Percentiles rank a stretch among this genome's conserved stretches.
Conservation (phyloP, 2,113 vertebrate species). For the Prionailurus bengalensis region DNA sequence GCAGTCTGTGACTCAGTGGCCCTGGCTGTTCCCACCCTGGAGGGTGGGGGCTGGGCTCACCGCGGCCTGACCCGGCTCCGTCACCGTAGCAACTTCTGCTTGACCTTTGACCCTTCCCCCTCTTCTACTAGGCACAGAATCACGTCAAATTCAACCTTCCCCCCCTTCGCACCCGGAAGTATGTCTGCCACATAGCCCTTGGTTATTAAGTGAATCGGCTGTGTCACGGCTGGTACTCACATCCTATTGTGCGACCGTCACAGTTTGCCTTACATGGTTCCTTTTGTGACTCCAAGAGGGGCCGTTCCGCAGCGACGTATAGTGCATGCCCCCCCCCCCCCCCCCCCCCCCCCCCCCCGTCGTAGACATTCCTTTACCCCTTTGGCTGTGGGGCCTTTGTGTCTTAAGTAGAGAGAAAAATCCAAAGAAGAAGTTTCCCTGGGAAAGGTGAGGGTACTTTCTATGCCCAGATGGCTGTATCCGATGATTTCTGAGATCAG, state of each 20-base stretch:
- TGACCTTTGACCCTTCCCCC: background rate
- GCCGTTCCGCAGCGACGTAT: background rate
- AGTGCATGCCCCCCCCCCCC: background rate
- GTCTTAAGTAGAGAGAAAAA: background rate
- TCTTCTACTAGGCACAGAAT: background rate
- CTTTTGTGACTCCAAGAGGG: background rate
- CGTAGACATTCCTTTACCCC: background rate
- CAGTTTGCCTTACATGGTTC: background rate
- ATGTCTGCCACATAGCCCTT: background rate
- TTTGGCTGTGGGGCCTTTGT: background rate
- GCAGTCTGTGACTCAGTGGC: background rate
- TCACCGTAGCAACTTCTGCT: background rate
- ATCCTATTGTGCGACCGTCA: fast-evolving
- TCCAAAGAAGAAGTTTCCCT: background rate
- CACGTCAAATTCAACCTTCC: background rate
- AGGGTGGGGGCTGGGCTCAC: background rate
- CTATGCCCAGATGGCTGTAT: background rate
- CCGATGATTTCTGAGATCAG: background rate
- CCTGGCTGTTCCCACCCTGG: too few species aligned
- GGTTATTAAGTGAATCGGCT: fast-evolving
- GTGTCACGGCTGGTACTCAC: fast-evolving
- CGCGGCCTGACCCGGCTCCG: fast-evolving
- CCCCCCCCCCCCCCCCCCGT: background rate
- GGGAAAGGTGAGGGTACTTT: background rate
- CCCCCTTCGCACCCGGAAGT: background rate